Evolutionary conservation across 1,140 invertebrate species (phyloP).

Genomic region (Papilio glaucus): DNA sequence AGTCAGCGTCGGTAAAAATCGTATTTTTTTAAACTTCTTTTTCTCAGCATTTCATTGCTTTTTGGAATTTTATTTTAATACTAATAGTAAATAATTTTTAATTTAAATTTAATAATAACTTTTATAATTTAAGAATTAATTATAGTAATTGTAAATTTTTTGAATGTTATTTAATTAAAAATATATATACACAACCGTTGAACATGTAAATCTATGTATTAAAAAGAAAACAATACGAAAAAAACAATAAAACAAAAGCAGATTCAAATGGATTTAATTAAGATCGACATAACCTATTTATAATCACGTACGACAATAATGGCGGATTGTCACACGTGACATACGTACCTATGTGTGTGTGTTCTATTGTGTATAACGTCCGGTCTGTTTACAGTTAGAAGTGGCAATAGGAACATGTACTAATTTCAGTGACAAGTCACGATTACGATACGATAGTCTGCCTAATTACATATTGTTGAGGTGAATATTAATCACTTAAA

Average conservation of each 20-base stretch:
- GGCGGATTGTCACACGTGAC: slow-evolving; percentile 37
- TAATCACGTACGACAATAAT: slow-evolving; percentile 34
- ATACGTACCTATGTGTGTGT: slow-evolving; percentile 36
- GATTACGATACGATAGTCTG: slow-evolving; percentile 19
- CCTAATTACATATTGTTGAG: neutral
- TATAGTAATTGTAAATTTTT: no score
- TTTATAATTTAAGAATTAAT: no score
- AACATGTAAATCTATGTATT: neutral
- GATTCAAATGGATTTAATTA: slow-evolving; percentile 20
- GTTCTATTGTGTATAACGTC: slow-evolving; percentile 41
- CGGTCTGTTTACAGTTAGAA: slow-evolving; percentile 41
- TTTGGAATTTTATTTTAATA: no score
- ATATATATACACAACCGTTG: neutral
- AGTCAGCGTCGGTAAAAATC: no score
- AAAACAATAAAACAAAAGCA: slow-evolving; percentile 5
- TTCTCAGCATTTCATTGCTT: no score
- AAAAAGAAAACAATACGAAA: neutral
- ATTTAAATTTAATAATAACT: no score
- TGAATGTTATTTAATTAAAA: no score
- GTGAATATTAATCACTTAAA: slow-evolving; percentile 14
- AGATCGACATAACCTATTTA: slow-evolving; percentile 10
- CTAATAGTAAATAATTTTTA: no score
- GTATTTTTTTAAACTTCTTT: no score
- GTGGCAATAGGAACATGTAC: slow-evolving; percentile 34
- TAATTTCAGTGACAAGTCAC: slow-evolving; percentile 34